These are phyloP conservation scores for Chydorus sphaericus DNA, from an alignment of 2,888 invertebrate species.

Conservation along the genomic window DNA sequence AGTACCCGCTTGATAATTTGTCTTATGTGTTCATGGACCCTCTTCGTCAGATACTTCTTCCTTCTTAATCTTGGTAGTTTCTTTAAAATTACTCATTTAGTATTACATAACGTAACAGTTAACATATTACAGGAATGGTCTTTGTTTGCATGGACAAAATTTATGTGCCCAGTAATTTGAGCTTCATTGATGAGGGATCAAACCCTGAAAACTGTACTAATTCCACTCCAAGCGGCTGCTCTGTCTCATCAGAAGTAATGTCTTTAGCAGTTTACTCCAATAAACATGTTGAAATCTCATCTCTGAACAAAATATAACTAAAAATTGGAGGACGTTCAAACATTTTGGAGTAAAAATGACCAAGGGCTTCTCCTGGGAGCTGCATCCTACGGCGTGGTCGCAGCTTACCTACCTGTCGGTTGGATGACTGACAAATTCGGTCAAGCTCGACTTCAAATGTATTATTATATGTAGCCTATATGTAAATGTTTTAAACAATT, in stretches of 20 bases:
- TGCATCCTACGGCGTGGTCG: constrained; percentile 37
- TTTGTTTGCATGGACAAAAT: no score
- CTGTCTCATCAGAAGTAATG: background rate
- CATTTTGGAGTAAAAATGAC: background rate
- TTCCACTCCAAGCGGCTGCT: background rate
- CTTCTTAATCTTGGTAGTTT: background rate
- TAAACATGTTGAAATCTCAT: no score
- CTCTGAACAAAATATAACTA: background rate
- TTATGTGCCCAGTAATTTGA: constrained; percentile 20
- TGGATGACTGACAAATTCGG: constrained; percentile 31
- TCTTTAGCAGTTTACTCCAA: no score
- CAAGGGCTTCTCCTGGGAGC: constrained; percentile 35
- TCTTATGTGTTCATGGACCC: no score
- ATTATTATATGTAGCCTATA: background rate
- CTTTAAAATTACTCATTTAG: background rate
- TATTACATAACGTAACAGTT: background rate
- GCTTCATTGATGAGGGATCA: no score
- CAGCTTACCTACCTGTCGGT: constrained; percentile 30
- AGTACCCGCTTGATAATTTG: no score
- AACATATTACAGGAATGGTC: constrained; percentile 1
- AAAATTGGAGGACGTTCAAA: background rate
- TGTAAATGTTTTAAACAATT: no score
- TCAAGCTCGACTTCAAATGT: constrained; percentile 22
- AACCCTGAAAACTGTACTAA: background rate
- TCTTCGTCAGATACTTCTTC: no score